phyloP scores from a whole-genome alignment of 2,888 invertebrate genomes.

The Ornithoptera alexandrae region DNA sequence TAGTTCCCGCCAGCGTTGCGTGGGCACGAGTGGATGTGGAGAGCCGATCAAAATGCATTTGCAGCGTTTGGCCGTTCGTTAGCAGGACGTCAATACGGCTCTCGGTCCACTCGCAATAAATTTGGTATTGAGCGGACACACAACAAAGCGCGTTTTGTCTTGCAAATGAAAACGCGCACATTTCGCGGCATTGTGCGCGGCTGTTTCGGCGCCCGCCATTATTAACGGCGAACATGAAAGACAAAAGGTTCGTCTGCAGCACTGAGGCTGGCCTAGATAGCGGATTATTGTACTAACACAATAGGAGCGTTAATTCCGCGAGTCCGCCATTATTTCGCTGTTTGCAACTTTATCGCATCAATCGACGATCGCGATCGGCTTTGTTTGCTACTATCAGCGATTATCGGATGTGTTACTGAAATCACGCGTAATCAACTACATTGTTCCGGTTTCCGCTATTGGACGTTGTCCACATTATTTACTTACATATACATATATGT shows the following conservation, averaged over 20 bases:
- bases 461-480: slow-evolving; percentile 1
- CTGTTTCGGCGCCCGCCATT: slow-evolving; percentile 80
- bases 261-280: slow-evolving; percentile 80
- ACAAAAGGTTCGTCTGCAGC: slow-evolving; percentile 81
- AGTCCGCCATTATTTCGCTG: slow-evolving; percentile 77
- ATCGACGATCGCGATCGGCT: slow-evolving; percentile 65
- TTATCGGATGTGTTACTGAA: slow-evolving; percentile 33
- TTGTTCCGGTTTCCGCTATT: slow-evolving; percentile 30
- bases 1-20: not conserved
- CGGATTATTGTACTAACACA: slow-evolving; percentile 80
- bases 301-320: slow-evolving; percentile 79
- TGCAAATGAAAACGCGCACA: slow-evolving; percentile 81
- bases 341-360: slow-evolving; percentile 76
- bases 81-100: slow-evolving; percentile 73
- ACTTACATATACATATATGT: not conserved
- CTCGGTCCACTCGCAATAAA: slow-evolving; percentile 77
- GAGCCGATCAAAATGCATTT: slow-evolving; percentile 71
- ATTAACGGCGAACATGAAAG: slow-evolving; percentile 81
- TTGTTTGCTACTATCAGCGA: slow-evolving; percentile 42
- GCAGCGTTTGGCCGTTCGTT: slow-evolving; percentile 71
- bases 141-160: slow-evolving; percentile 80
- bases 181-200: slow-evolving; percentile 80
- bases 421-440: slow-evolving; percentile 33
- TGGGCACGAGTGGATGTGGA: slow-evolving; percentile 9
- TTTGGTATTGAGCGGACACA: slow-evolving; percentile 79